phyloP scores from a whole-genome alignment of 1,140 invertebrate genomes.

The Cheumatopsyche charites region DNA sequence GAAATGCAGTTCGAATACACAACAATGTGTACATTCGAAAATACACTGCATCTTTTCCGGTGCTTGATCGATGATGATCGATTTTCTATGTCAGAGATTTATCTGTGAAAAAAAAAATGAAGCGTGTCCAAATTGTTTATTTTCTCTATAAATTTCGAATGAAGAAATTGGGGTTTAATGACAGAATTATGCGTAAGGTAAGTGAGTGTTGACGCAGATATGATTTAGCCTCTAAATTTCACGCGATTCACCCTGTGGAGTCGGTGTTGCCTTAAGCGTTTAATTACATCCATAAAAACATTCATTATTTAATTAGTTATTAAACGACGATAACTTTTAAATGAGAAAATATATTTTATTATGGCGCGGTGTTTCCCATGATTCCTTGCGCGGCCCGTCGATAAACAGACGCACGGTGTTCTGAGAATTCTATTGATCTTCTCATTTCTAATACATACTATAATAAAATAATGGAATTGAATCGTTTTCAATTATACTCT shows the following conservation, averaged over 20 bases:
- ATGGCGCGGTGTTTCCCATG: constrained; percentile 41
- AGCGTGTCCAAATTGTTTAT: too few relatives aligned
- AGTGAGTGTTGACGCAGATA: too few relatives aligned
- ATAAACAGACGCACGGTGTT: constrained; percentile 10
- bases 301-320: constrained; percentile 46
- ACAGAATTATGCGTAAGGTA: too few relatives aligned
- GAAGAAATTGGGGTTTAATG: too few relatives aligned
- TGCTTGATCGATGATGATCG: constrained; percentile 43
- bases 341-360: constrained; percentile 46
- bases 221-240: constrained; percentile 7
- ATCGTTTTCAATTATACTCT: too few relatives aligned
- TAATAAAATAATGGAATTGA: neutral
- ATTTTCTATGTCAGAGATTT: constrained; percentile 18
- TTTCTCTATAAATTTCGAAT: too few relatives aligned
- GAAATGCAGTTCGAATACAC: neutral
- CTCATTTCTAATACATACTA: neutral
- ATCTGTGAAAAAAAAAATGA: too few relatives aligned
- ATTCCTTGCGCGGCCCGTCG: neutral
- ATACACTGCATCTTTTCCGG: constrained; percentile 6
- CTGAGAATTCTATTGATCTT: neutral
- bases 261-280: constrained; percentile 23
- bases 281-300: constrained; percentile 42
- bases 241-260: constrained; percentile 4
- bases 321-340: constrained; percentile 43
- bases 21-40: constrained; percentile 11